Evolutionary conservation across 2,113 vertebrate genomes (phyloP).

Genomic region (Hypomesus transpacificus): DNA sequence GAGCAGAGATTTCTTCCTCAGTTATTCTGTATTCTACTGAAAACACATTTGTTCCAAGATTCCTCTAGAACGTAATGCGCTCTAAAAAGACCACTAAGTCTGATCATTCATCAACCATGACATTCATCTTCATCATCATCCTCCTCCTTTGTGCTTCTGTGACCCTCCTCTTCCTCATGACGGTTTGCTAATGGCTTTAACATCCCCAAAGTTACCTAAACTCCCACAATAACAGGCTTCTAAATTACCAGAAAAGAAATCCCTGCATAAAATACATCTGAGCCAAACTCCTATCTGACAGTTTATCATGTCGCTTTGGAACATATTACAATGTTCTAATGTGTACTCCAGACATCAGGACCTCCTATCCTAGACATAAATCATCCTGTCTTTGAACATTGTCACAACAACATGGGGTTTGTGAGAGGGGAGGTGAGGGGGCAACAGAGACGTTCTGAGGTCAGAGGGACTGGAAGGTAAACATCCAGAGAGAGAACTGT

Average conservation of each 20-base stretch:
- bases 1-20: no score
- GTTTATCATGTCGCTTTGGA: constrained; percentile 22
- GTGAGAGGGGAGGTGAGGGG: no score
- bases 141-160: background rate
- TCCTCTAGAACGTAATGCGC: no score
- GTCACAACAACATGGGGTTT: background rate
- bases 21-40: no score
- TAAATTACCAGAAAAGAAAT: constrained; percentile 29
- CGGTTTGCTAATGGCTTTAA: constrained; percentile 19
- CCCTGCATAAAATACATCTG: constrained; percentile 11
- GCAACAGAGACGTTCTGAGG: no score
- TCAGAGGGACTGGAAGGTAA: no score
- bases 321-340: constrained; percentile 23
- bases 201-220: constrained; percentile 14
- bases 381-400: background rate
- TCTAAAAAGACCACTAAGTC: no score
- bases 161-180: background rate
- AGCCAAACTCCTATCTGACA: constrained; percentile 18
- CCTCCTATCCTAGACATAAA: background rate
- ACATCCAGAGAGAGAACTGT: no score
- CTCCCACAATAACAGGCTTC: constrained; percentile 13
- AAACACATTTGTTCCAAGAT: no score
- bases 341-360: constrained; percentile 20
- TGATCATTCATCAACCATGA: no score
- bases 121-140: background rate